phyloP scores from a whole-genome alignment of 2,888 invertebrate species.

The Drosophila meridionalis region DNA sequence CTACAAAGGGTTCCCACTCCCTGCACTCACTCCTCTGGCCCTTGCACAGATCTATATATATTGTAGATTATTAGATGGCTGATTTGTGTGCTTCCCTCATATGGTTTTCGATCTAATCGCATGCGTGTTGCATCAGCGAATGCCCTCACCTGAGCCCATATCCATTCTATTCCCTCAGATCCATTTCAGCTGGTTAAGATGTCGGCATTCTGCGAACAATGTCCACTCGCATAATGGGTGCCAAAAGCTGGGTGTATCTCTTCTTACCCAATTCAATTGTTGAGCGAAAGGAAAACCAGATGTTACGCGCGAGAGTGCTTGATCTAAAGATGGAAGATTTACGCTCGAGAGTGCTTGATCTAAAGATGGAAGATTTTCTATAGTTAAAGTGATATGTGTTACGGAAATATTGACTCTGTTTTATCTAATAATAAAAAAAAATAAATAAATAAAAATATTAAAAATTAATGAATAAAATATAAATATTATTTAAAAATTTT shows the following conservation, averaged over 20 bases:
- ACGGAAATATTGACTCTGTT: background rate
- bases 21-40: no score
- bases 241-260: slow-evolving; percentile 34
- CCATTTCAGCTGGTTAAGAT: slow-evolving; percentile 13
- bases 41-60: background rate
- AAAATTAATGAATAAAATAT: background rate
- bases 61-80: slow-evolving; percentile 24
- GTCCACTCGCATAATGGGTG: slow-evolving; percentile 19
- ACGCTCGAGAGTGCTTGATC: background rate
- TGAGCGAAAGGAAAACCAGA: slow-evolving; percentile 10
- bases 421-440: background rate
- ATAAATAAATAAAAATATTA: background rate
- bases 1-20: slow-evolving; percentile 44
- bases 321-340: background rate
- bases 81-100: slow-evolving; percentile 36
- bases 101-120: slow-evolving; percentile 62
- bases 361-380: background rate
- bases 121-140: slow-evolving; percentile 27
- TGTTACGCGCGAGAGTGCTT: slow-evolving; percentile 2
- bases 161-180: slow-evolving; percentile 21
- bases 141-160: slow-evolving; percentile 37
- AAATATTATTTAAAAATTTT: no score
- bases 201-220: slow-evolving; percentile 24
- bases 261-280: slow-evolving; percentile 31
- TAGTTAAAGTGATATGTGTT: background rate